Percentiles rank a stretch among this genome's conserved stretches.
These are phyloP conservation scores for Anoplopoma fimbria DNA, from an alignment of 2,113 vertebrate genomes.

Conservation along the genomic window DNA sequence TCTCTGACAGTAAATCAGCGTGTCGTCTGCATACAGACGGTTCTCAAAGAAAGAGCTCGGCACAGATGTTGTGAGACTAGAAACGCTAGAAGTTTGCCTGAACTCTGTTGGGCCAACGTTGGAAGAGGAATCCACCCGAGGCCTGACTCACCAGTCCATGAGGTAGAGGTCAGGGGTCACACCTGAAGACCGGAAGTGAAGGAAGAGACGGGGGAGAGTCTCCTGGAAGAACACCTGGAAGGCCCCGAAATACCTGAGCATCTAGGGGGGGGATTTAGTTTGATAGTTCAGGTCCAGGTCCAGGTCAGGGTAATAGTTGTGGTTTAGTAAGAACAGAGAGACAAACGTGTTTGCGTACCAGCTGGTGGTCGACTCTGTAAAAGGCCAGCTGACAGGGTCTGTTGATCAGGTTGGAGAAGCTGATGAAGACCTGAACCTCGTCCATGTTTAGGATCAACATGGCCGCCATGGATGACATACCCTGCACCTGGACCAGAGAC, in stretches of 20 bases:
- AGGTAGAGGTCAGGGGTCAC: slow-evolving; percentile 32
- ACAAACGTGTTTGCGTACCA: neutral
- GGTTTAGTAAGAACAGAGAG: no score
- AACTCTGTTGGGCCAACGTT: no score
- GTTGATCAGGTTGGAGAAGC: slow-evolving; percentile 25
- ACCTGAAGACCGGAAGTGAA: slow-evolving; percentile 24
- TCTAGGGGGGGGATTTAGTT: neutral
- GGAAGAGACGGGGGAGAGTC: slow-evolving; percentile 15
- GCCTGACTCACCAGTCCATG: slow-evolving; percentile 35
- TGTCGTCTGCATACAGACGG: no score
- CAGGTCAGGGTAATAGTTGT: no score
- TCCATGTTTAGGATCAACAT: slow-evolving; percentile 29
- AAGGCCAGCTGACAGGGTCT: slow-evolving; percentile 11
- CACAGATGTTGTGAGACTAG: no score
- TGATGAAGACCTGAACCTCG: slow-evolving; percentile 5
- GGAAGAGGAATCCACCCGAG: no score
- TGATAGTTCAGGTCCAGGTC: neutral
- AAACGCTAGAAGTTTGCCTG: neutral
- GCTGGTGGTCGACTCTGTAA: slow-evolving; percentile 11
- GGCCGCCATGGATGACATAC: slow-evolving; percentile 17
- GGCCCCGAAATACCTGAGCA: slow-evolving; percentile 18
- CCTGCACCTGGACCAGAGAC: slow-evolving; percentile 19
- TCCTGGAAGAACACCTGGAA: slow-evolving; percentile 21
- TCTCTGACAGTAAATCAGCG: no score
- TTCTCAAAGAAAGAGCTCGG: no score